A percentile compares a stretch with the other conserved stretches of the same genome.
phyloP scores from a whole-genome alignment of 92 coral and sea anemone species.

The Phenganax subtilis region DNA sequence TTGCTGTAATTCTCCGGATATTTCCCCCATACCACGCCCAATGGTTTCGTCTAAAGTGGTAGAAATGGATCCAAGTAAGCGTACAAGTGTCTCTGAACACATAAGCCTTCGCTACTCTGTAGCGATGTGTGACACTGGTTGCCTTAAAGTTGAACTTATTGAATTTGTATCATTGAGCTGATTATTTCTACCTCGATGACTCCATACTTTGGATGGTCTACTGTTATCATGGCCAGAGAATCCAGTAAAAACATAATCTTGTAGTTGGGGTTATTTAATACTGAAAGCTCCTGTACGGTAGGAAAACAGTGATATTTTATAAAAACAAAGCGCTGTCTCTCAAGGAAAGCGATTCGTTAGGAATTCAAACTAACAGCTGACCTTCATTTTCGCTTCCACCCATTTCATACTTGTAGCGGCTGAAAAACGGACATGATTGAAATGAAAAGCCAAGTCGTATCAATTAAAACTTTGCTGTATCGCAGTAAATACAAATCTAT shows the following conservation, averaged over 20 bases:
- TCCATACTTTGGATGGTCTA: constrained; percentile 85
- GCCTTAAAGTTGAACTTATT: background rate
- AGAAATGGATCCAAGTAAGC: background rate
- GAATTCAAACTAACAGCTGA: constrained; percentile 5
- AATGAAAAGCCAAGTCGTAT: background rate
- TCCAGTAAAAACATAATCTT: constrained; percentile 73
- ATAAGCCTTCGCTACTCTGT: background rate
- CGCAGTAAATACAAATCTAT: too few relatives aligned
- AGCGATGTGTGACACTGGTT: background rate
- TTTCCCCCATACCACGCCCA: constrained; percentile 94
- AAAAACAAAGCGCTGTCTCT: background rate
- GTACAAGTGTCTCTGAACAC: background rate
- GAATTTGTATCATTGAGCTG: background rate
- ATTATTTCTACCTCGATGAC: constrained; percentile 72
- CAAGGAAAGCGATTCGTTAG: too few relatives aligned
- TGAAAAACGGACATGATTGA: background rate
- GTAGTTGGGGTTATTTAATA: constrained; percentile 75
- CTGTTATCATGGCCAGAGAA: constrained; percentile 97
- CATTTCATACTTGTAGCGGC: constrained; percentile 99
- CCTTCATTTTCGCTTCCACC: constrained; percentile 98
- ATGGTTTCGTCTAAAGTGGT: constrained; percentile 72
- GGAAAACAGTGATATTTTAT: background rate
- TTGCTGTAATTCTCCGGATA: constrained; percentile 62
- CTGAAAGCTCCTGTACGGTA: constrained; percentile 61
- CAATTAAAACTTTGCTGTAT: too few relatives aligned